These are phyloP conservation scores for Busseola fusca DNA, from an alignment of 2,888 invertebrate species.

Conservation along the genomic window DNA sequence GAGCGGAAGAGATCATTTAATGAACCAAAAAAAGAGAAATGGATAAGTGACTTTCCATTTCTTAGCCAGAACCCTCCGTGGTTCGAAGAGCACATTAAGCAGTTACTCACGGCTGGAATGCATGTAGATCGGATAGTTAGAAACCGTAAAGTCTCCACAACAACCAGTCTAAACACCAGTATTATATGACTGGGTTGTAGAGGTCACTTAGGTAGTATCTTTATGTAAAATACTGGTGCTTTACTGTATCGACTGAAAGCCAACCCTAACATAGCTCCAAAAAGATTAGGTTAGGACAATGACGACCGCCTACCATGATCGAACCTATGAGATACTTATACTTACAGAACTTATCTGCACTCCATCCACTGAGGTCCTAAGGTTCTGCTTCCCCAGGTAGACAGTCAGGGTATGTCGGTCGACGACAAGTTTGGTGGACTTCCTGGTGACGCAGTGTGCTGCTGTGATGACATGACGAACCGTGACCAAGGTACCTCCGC, in stretches of 20 bases:
- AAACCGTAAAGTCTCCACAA: background rate
- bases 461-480: conserved; percentile 89
- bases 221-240: background rate
- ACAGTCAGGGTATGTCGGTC: conserved; percentile 84
- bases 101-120: background rate
- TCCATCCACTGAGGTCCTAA: conserved; percentile 84
- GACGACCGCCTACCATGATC: background rate
- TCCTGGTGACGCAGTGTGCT: conserved; percentile 90
- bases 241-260: background rate
- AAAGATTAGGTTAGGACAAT: no score
- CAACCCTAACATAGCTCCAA: no score
- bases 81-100: background rate
- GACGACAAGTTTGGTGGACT: conserved; percentile 72
- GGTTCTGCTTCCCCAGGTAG: conserved; percentile 84
- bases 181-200: background rate
- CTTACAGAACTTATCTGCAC: conserved; percentile 75
- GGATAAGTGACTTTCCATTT: background rate
- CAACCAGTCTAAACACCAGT: background rate
- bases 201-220: background rate
- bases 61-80: background rate
- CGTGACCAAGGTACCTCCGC: conserved; percentile 90
- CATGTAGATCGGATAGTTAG: background rate
- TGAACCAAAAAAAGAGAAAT: no score
- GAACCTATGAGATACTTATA: conserved; percentile 29
- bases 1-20: no score